Percentiles rank a stretch among this genome's conserved stretches.
phyloP scores from a whole-genome alignment of 1,140 invertebrate genomes.

The Heterodera carotae region DNA sequence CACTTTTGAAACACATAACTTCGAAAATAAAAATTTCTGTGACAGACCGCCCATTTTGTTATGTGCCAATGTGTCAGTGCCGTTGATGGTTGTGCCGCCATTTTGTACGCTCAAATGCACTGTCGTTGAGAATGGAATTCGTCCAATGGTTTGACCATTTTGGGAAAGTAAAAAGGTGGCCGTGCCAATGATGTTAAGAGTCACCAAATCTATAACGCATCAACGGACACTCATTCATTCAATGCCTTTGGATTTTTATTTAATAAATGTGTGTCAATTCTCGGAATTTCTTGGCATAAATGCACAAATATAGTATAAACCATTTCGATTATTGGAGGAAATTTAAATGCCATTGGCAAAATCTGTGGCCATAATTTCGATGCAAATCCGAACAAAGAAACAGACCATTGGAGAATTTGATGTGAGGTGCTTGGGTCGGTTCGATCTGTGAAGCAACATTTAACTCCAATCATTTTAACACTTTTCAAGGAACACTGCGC shows the following conservation, averaged over 20 bases:
- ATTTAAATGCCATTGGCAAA: too few relatives aligned
- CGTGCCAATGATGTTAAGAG: conserved; percentile 36
- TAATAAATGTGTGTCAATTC: conserved; percentile 16
- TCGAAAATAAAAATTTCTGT: too few relatives aligned
- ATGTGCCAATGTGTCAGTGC: background rate
- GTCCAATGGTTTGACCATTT: conserved; percentile 40
- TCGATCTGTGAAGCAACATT: conserved; percentile 30
- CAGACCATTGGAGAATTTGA: conserved; percentile 49
- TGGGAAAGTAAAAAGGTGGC: conserved; percentile 48
- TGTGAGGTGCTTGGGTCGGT: conserved; percentile 39
- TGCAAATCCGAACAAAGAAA: background rate
- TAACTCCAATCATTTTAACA: background rate
- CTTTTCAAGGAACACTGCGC: background rate
- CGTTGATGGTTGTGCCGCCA: conserved; percentile 5
- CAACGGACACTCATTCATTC: too few relatives aligned
- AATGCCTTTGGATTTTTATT: conserved; percentile 22
- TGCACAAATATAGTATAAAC: too few relatives aligned
- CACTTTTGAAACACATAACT: too few relatives aligned
- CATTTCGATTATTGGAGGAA: too few relatives aligned
- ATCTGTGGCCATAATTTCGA: too few relatives aligned
- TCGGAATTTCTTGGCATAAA: background rate
- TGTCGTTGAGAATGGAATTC: conserved; percentile 46
- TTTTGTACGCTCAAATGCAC: conserved; percentile 21
- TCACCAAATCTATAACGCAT: conserved; percentile 26
- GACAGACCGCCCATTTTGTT: conserved; percentile 1